Percentiles rank a stretch among this genome's conserved stretches.
Conservation (phyloP, 2,888 invertebrate species). For the Vesta saturnalis region DNA sequence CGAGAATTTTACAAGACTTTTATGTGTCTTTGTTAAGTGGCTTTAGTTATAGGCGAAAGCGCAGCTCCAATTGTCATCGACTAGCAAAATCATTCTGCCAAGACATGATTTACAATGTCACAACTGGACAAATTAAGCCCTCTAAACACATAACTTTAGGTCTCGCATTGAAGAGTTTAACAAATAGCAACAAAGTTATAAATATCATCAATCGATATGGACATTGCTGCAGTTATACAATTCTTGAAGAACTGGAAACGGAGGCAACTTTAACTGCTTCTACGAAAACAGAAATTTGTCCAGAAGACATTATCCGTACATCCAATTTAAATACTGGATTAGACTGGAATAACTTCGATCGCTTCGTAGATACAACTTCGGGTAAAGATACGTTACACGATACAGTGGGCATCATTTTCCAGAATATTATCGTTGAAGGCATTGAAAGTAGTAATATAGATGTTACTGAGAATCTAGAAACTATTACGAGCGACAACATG, state of each 20-base stretch:
- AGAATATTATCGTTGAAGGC: not conserved
- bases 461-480: not conserved
- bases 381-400: constrained; percentile 19
- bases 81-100: constrained; percentile 8
- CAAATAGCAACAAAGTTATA: constrained; percentile 1
- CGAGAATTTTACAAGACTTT: not conserved
- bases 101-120: constrained; percentile 5
- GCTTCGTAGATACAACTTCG: constrained; percentile 11
- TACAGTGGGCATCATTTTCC: constrained; percentile 15
- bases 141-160: constrained; percentile 10
- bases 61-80: constrained; percentile 4
- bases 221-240: constrained; percentile 13
- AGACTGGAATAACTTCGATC: constrained; percentile 14
- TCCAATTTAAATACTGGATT: constrained; percentile 4
- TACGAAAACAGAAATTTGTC: constrained; percentile 9
- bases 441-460: not conserved
- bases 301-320: constrained; percentile 4
- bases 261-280: constrained; percentile 4
- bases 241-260: constrained; percentile 11
- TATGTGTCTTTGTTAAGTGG: not conserved
- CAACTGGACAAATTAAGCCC: constrained; percentile 6
- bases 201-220: constrained; percentile 9
- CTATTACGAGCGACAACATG: not conserved
- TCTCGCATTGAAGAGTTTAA: constrained; percentile 10
- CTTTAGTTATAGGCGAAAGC: constrained; percentile 9